These are phyloP conservation scores for Diadophis punctatus DNA, from an alignment of 2,113 vertebrate genomes.

Conservation along the genomic window DNA sequence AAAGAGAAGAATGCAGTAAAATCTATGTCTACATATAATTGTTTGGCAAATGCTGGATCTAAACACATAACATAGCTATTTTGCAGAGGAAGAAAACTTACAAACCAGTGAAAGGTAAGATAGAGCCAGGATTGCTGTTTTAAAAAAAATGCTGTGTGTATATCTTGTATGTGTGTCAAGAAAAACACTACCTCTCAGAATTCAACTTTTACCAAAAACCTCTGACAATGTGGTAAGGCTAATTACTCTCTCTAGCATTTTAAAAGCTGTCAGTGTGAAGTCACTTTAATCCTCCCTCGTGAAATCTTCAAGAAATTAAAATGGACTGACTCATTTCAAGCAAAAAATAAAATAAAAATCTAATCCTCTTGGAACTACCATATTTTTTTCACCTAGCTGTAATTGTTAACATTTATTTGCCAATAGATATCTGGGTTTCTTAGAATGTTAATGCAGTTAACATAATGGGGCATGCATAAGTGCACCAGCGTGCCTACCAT, in stretches of 20 bases:
- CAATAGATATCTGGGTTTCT: neutral
- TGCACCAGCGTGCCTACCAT: too few species aligned
- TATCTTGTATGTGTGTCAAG: neutral
- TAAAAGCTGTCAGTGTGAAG: slow-evolving; percentile 26
- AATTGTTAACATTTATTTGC: neutral
- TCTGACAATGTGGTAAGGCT: slow-evolving; percentile 1
- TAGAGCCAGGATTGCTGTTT: slow-evolving; percentile 20
- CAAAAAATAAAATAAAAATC: slow-evolving; percentile 19
- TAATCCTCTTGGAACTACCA: slow-evolving; percentile 24
- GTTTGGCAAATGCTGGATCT: slow-evolving; percentile 29
- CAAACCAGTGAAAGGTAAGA: slow-evolving; percentile 23
- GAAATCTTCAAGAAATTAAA: neutral
- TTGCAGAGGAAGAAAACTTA: slow-evolving; percentile 22
- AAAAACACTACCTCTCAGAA: neutral
- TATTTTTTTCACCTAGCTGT: neutral
- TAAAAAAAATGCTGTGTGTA: slow-evolving; percentile 5
- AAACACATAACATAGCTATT: neutral
- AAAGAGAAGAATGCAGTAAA: slow-evolving; percentile 16
- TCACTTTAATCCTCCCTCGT: slow-evolving; percentile 32
- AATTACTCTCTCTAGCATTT: slow-evolving; percentile 24
- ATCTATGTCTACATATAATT: neutral
- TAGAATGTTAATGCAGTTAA: neutral
- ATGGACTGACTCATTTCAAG: slow-evolving; percentile 23
- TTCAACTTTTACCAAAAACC: neutral
- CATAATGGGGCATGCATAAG: too few species aligned